A percentile compares a stretch with the other conserved stretches of the same genome.
Conservation (phyloP, 2,113 vertebrate genomes). For the Melanerpes formicivorus region DNA sequence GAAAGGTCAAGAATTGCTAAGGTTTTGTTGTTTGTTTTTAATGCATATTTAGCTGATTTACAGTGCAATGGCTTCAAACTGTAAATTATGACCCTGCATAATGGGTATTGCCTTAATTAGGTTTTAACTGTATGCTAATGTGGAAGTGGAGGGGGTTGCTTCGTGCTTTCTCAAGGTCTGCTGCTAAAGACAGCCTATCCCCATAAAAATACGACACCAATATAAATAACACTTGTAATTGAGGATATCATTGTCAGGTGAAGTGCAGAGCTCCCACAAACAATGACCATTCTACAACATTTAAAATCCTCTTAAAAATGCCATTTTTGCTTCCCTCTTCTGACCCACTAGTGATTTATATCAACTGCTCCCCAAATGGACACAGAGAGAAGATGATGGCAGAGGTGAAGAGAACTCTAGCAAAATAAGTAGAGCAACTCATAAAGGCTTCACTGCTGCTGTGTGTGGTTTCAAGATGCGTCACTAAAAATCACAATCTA, state of each 20-base stretch:
- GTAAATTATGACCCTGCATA: slow-evolving; percentile 53
- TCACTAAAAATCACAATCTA: neutral
- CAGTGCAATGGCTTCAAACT: slow-evolving; percentile 59
- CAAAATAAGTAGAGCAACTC: neutral
- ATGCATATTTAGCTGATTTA: slow-evolving; percentile 60
- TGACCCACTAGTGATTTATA: neutral
- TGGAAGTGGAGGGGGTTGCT: neutral
- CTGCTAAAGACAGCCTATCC: neutral
- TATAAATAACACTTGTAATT: slow-evolving; percentile 37
- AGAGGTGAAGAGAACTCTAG: neutral
- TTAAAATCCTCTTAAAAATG: slow-evolving; percentile 5
- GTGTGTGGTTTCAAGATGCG: neutral
- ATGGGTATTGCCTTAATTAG: slow-evolving; percentile 43
- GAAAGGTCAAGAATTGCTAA: slow-evolving; percentile 74
- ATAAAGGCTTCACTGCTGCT: neutral
- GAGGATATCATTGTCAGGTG: neutral
- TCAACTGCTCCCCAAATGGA: neutral
- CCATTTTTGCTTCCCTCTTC: neutral
- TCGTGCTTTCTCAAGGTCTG: slow-evolving; percentile 10
- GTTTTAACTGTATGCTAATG: slow-evolving; percentile 51
- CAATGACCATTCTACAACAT: slow-evolving; percentile 33
- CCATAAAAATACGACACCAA: slow-evolving; percentile 7
- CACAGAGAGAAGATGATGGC: neutral
- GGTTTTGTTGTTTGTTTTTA: slow-evolving; percentile 52
- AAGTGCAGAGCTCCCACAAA: slow-evolving; percentile 33